Conservation (phyloP, 2,888 invertebrate genomes). For the Tenthredo distinguenda region DNA sequence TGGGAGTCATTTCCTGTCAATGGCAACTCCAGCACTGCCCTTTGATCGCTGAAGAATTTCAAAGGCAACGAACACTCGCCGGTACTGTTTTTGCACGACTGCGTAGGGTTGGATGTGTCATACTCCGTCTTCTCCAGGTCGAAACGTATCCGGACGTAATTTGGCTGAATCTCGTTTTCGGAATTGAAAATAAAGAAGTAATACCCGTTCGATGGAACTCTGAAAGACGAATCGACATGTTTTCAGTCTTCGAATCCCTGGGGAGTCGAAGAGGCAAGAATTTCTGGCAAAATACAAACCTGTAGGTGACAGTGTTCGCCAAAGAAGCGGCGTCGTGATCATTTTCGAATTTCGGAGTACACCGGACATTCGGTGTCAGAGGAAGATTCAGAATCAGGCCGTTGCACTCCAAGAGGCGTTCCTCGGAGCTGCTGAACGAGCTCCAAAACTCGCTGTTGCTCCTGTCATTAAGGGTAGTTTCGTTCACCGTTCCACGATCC, state of each 20-base stretch:
- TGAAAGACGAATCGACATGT: constrained; percentile 69
- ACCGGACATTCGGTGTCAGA: constrained; percentile 83
- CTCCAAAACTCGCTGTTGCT: constrained; percentile 91
- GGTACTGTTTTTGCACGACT: constrained; percentile 84
- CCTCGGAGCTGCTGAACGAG: constrained; percentile 90
- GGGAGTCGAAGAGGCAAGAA: neutral
- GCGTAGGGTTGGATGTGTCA: constrained; percentile 82
- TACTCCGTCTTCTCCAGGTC: constrained; percentile 86
- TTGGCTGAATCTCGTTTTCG: constrained; percentile 87
- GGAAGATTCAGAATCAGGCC: constrained; percentile 87
- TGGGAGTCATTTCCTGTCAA: constrained; percentile 83
- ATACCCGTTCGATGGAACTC: constrained; percentile 88
- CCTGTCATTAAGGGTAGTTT: constrained; percentile 84
- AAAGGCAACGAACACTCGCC: constrained; percentile 83
- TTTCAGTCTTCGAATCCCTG: neutral
- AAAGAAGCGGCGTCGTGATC: constrained; percentile 79
- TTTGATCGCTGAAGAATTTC: constrained; percentile 85
- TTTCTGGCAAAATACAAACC: constrained; percentile 75
- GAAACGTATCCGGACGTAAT: constrained; percentile 85
- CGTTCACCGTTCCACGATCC: constrained; percentile 83
- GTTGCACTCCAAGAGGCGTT: constrained; percentile 86
- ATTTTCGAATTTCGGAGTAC: constrained; percentile 78
- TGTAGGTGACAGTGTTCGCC: constrained; percentile 85
- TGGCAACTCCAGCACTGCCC: constrained; percentile 86
- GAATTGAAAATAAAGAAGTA: constrained; percentile 92